Evolutionary conservation across 1,140 invertebrate genomes (phyloP), one percentile per base, ranked within the genome.

Genomic region (Ceratitis capitata): DNA sequence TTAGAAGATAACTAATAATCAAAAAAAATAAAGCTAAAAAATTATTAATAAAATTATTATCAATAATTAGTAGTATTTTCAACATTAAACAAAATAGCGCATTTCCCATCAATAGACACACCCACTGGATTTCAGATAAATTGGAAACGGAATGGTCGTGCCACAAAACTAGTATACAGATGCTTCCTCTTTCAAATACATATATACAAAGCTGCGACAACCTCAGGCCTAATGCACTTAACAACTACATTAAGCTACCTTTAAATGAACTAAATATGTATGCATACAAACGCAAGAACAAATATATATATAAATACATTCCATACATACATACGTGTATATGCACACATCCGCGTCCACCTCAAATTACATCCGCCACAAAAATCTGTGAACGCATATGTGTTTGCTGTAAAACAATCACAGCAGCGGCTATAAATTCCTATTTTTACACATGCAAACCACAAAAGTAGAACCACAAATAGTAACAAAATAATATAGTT

Each of bases 311-410:
- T 78, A n/a, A 9, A 23, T 39, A 12, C 19, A 19, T 64, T 5
- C 7, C 2, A 23, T n/a, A n/a, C 0, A 56, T 56, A 64, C n/a
- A 12, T 64, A 32, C 2, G n/a, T 64, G 29, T 64, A 26, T 12
- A 12, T 64, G 29, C 32, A 10, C 32, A 45, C 69, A 78, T 78
- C 39, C 69, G 69, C 39, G 39, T n/a, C 69, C 42, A 78, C 39
- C 69, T 78, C 69, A 78, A 45, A 78, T 78, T 78, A 78, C 69
- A 78, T 78, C 69, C 69, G 69, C 69, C 69, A 42, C 39, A 78
- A 78, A 78, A 47, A 78, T 78, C 69, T 23, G 2, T 19, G 51
- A n/a, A n/a, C n/a, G n/a, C n/a, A n/a, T n/a, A n/a, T n/a, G n/a
- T 19, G 51, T 56, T 32, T 78, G 4, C 23, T 23, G 39, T 23